Conservation (phyloP, 2,113 vertebrate species). For the Pteruthius melanotis region DNA sequence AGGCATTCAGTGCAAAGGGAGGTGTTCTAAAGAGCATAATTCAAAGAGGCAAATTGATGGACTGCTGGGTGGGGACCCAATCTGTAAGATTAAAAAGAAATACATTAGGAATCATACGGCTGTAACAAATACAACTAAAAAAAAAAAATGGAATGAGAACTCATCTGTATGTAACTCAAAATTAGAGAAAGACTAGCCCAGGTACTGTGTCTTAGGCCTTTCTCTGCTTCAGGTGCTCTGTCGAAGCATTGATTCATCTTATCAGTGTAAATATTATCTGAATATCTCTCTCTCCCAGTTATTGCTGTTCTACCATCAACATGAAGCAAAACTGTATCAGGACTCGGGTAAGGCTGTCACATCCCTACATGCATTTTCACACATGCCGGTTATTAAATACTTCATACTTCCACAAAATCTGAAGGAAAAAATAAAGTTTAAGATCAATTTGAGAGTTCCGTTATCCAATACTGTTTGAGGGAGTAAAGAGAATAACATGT, state of each 20-base stretch:
- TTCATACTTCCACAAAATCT: not conserved
- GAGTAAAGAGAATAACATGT: rapidly evolving
- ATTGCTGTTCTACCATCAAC: not conserved
- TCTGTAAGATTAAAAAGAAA: not conserved
- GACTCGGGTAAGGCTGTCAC: not conserved
- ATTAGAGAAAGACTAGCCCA: not conserved
- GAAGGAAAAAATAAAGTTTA: not conserved
- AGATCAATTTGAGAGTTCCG: not conserved
- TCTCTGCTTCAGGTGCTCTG: not conserved
- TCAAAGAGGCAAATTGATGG: not conserved
- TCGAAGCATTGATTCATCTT: not conserved
- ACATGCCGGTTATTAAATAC: not conserved
- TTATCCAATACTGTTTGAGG: not conserved
- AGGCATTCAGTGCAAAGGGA: not conserved
- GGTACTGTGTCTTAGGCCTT: not conserved
- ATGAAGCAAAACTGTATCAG: not conserved
- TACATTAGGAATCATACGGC: not conserved
- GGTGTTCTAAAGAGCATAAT: not conserved
- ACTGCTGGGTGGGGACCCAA: not conserved
- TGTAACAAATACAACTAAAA: not conserved
- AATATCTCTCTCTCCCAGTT: not conserved
- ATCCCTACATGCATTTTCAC: not conserved
- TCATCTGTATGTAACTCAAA: not conserved
- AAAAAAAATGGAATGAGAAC: not conserved
- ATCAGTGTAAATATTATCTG: not conserved